These are phyloP conservation scores for Sciurus vulgaris DNA, from an alignment of 2,797 vertebrate species.

Conservation along the genomic window DNA sequence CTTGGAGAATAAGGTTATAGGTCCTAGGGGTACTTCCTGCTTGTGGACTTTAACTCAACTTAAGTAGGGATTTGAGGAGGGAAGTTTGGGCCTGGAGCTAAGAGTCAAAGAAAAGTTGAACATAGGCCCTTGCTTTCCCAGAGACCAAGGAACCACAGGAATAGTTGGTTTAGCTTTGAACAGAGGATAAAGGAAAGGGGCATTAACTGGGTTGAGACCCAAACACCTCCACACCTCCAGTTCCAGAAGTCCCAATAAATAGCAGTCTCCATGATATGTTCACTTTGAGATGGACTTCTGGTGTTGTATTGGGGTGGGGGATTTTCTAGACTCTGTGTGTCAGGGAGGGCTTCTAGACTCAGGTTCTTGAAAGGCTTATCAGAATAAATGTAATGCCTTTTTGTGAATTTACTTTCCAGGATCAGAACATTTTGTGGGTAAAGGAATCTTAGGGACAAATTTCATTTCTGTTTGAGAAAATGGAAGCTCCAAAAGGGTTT, in stretches of 20 bases:
- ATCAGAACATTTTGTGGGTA: conserved; percentile 34
- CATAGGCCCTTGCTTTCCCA: not conserved
- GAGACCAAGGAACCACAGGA: not conserved
- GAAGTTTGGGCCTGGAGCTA: not conserved
- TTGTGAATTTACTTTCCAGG: conserved; percentile 46
- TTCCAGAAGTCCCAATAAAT: not conserved
- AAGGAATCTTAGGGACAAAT: not conserved
- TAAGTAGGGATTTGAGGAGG: not conserved
- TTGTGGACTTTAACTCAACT: not conserved
- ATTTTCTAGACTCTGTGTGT: not conserved
- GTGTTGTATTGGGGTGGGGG: not conserved
- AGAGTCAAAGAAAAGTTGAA: conserved; percentile 16
- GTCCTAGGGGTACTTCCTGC: not conserved
- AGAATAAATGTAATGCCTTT: not conserved
- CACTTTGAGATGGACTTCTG: not conserved
- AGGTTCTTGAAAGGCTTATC: not conserved
- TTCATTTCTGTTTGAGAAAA: conserved; percentile 33
- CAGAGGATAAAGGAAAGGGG: not conserved
- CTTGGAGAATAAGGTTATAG: not conserved
- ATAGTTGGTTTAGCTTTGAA: not conserved
- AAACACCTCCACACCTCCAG: no score
- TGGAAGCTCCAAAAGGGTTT: not conserved
- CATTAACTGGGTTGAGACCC: not conserved
- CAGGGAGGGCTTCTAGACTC: not conserved
- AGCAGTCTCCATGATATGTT: not conserved